A percentile compares a stretch with the other conserved stretches of the same genome.
Conservation (phyloP, 2,888 invertebrate species). For the Pristionchus fissidentatus region DNA sequence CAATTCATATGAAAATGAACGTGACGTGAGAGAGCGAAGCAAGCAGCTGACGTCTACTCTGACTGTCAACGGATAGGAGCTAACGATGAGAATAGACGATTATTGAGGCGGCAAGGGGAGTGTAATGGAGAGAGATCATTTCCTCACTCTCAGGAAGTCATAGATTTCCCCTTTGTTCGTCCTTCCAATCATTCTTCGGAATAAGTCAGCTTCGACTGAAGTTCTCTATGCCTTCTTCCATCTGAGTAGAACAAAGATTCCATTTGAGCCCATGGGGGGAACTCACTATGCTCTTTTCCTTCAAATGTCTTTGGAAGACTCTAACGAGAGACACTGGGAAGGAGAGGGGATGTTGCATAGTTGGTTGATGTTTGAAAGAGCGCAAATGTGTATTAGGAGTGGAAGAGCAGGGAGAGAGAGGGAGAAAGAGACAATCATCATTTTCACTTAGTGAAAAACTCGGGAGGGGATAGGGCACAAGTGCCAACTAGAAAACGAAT, state of each 20-base stretch:
- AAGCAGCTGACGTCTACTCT: conserved; percentile 1
- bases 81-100: no score
- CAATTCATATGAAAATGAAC: conserved; percentile 5
- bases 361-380: conserved; percentile 42
- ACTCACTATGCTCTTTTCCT: conserved; percentile 31
- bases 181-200: background rate
- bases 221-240: background rate
- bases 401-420: background rate
- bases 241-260: conserved; percentile 30
- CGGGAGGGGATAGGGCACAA: background rate
- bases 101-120: no score
- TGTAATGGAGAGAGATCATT: no score
- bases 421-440: background rate
- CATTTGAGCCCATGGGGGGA: background rate
- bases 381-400: background rate
- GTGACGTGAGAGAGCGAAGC: background rate
- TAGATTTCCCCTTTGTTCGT: no score
- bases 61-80: no score
- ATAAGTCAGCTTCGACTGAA: background rate
- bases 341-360: conserved; percentile 35
- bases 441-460: conserved; percentile 34
- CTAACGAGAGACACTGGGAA: conserved; percentile 41
- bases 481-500: conserved; percentile 13
- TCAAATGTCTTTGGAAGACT: conserved; percentile 2
- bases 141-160: no score